Evolutionary conservation across 2,888 invertebrate genomes (phyloP), one percentile per base, ranked within the genome.

Genomic region (Aromia moschata): DNA sequence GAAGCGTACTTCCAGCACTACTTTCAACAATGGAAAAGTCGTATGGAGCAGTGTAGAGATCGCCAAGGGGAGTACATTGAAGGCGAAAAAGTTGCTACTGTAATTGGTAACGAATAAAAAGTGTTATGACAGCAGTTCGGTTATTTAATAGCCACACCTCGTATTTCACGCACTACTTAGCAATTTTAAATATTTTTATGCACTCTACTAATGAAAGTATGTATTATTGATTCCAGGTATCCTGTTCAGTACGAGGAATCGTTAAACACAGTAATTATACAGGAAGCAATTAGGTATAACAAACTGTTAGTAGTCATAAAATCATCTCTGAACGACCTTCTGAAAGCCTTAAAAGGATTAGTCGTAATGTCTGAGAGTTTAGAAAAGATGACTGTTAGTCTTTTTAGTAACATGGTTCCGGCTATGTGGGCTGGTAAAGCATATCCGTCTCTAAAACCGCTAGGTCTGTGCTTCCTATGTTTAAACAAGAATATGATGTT

Each of bases 241-340:
- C 94, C 94, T 0, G 92, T 95, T 0, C 82, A 87, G 38, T 94
- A 95, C 77, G 90, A 91, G 73, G 94, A 95, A 81, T 94, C 94
- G 0, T 84, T 96, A 80, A 95, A 95, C 79, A 94, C 94, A 0
- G 95, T 96, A 9, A 82, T 96, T 9, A 85, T 89, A 4, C 95
- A 96, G 79, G 95, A 96, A 80, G 89, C 92, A 20, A 90, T 91
- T 64, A 84, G 94, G 60, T 95, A 89, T 78, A 89, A 92, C 70
- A 84, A 83, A 46, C 78, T 93, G 12, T 79, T 92, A 17, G 77
- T 70, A 4, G 83, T 87, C 10, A 86, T 87, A 44, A 77, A 77
- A 5, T 80, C 80, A n/a, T 84, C 86, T 1, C 77, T 91, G 33
- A 81, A 83, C 55, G 87, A 88, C 68, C 74, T 89, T 16, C 77